These are phyloP conservation scores for Periophthalmus magnuspinnatus DNA, from an alignment of 2,797 vertebrate species.

Conservation along the genomic window DNA sequence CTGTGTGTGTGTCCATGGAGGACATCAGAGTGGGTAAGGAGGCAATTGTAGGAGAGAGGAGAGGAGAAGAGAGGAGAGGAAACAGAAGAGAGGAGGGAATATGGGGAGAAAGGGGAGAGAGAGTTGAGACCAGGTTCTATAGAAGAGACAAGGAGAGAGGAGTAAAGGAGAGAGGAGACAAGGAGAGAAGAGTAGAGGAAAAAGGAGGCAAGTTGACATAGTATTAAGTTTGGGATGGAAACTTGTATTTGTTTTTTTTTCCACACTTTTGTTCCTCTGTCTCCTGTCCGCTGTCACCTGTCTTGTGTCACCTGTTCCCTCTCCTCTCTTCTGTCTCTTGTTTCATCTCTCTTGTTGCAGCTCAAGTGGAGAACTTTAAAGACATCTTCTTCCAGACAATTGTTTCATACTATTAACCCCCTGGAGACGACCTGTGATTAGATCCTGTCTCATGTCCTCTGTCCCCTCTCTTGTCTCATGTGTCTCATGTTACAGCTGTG, in stretches of 20 bases:
- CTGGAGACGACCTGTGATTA: too few species aligned
- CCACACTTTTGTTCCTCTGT: background rate
- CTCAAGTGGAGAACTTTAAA: background rate
- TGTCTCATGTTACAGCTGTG: too few species aligned
- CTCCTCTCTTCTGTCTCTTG: too few species aligned
- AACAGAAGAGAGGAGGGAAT: background rate
- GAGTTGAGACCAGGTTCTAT: background rate
- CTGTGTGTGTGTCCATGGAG: slow-evolving; percentile 65
- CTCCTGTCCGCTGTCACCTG: too few species aligned
- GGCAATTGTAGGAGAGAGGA: too few species aligned
- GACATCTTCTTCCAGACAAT: background rate
- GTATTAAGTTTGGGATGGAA: too few species aligned
- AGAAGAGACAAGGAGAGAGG: slow-evolving; percentile 38
- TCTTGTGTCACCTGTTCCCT: background rate
- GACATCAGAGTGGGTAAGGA: slow-evolving; percentile 66
- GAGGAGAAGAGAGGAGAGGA: background rate
- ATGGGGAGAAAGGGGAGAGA: background rate
- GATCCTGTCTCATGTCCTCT: too few species aligned
- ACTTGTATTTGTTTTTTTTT: too few species aligned
- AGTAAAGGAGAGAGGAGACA: background rate
- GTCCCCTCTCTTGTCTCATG: too few species aligned
- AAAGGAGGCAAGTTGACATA: too few species aligned
- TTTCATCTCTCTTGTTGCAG: background rate
- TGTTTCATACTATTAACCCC: too few species aligned
- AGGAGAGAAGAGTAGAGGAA: slow-evolving; percentile 1